Percentiles rank a stretch among this genome's conserved stretches.
Conservation (phyloP, 2,113 vertebrate species). For the rabbit (Oryctolagus cuniculus) region mOryCun1.1 NC_091445.1:30919501-30920000, state of each 20-base stretch:
- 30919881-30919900: background rate
- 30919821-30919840: background rate
- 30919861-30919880: background rate
- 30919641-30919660: background rate
- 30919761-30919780: background rate
- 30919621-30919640: background rate
- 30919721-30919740: background rate
- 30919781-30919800: background rate
- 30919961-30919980: slow-evolving; percentile 16
- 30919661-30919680: background rate
- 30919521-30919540: background rate
- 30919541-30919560: background rate
- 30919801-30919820: background rate
- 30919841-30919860: background rate
- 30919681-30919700: background rate
- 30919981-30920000: slow-evolving; percentile 18
- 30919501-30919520: background rate
- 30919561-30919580: background rate
- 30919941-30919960: slow-evolving; percentile 27
- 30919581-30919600: background rate
- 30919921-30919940: background rate
- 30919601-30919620: background rate
- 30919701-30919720: background rate
- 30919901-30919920: background rate
- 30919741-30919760: background rate